Evolutionary conservation across 1,140 invertebrate species (phyloP), one percentile per base, ranked within the genome.

Genomic region (Drosophila grimshawi): DNA sequence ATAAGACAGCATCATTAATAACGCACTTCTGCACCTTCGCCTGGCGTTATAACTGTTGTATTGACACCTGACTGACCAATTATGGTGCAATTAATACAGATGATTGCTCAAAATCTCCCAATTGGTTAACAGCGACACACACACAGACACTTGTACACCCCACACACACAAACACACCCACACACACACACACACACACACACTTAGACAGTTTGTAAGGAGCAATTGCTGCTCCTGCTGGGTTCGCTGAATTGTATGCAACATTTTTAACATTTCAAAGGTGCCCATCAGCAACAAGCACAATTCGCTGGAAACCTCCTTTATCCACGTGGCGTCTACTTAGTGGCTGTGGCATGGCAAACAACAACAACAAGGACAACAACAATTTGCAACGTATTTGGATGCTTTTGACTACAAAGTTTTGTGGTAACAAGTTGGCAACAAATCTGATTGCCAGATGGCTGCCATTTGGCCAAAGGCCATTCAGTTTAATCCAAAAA

Each of bases 51-150:
- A 46, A 33, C 61, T n/a, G 33, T 53, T 78, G 8, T 66, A 62
- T 72, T 85, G 81, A 76, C 71, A 86, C 67, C 78, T 86, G 78
- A 57, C 78, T 90, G 86, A 80, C 85, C 85, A 89, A 90, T 89
- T 90, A 90, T 81, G 86, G 86, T 81, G 81, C 86, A 89, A 89
- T 89, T 89, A 89, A 81, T 80, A 90, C 85, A 90, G 74, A 76
- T 90, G 85, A 90, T 90, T 89, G 85, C 61, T 64, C 70, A 77
- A 76, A 60, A 64, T 67, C 80, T 83, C 74, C 71, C 78, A 66
- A 46, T 81, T 68, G 63, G 61, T 77, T 80, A 65, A 74, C 70
- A 61, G 32, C 62, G 49, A 62, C 65, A 52, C 62, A 72, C 60
- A 65, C 33, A 19, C 7, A 4, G 27, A 19, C 32, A 19, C 41